Conservation (phyloP, 2,888 invertebrate species). For the Lasiommata megera region DNA sequence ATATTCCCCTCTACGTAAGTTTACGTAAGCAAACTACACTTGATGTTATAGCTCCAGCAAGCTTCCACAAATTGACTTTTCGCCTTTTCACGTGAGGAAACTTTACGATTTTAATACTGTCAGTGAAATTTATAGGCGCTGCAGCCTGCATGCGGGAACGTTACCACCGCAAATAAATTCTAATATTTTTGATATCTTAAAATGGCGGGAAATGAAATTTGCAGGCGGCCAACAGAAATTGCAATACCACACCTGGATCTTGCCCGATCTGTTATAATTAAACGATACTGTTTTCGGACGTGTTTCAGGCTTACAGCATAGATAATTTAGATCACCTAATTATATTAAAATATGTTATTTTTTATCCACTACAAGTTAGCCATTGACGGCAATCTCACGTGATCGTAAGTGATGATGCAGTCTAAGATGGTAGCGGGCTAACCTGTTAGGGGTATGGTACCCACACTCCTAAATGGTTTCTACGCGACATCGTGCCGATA, state of each 20-base stretch:
- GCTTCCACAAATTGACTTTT: constrained; percentile 12
- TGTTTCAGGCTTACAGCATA: too few relatives aligned
- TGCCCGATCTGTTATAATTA: neutral
- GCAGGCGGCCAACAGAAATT: constrained; percentile 52
- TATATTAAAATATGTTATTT: too few relatives aligned
- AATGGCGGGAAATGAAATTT: constrained; percentile 65
- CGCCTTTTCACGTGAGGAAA: constrained; percentile 22
- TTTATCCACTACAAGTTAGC: too few relatives aligned
- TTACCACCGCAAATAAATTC: constrained; percentile 33
- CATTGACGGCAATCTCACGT: too few relatives aligned
- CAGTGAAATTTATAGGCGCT: constrained; percentile 32
- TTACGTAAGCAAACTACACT: neutral
- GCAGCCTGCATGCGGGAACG: constrained; percentile 16
- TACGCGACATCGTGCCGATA: too few relatives aligned
- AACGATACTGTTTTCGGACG: neutral
- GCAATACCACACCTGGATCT: constrained; percentile 37
- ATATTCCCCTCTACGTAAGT: neutral
- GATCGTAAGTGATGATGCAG: too few relatives aligned
- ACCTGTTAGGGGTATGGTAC: too few relatives aligned
- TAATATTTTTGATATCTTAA: constrained; percentile 42
- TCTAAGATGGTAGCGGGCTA: too few relatives aligned
- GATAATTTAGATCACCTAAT: too few relatives aligned
- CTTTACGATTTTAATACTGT: constrained; percentile 37
- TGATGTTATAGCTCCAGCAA: constrained; percentile 1
- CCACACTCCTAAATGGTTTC: too few relatives aligned